These are phyloP conservation scores for Sinohyriopsis cumingii DNA, from an alignment of 2,888 invertebrate genomes.

Conservation along the genomic window DNA sequence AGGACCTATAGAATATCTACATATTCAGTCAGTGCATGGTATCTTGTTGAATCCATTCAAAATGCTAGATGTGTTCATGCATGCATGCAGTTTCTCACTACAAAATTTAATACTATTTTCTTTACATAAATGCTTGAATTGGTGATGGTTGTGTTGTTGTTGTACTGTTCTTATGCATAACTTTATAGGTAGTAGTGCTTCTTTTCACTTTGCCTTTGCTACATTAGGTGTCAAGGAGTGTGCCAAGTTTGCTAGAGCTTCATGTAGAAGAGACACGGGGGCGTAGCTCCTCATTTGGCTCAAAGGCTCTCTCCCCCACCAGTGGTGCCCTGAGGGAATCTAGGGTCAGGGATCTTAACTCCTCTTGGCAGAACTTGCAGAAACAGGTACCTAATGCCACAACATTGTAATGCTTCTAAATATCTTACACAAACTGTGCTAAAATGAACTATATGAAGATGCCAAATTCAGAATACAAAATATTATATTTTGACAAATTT, in stretches of 20 bases:
- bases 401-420: too few species aligned
- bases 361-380: slow-evolving; percentile 61
- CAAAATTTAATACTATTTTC: background rate
- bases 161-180: background rate
- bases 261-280: slow-evolving; percentile 36
- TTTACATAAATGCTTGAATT: too few species aligned
- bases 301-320: slow-evolving; percentile 33
- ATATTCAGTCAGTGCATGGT: too few species aligned
- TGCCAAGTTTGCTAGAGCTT: slow-evolving; percentile 47
- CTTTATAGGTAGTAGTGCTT: slow-evolving; percentile 14
- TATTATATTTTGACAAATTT: too few species aligned
- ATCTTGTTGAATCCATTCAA: too few species aligned
- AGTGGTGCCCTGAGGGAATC: slow-evolving; percentile 34
- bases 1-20: too few species aligned
- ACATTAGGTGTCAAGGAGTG: slow-evolving; percentile 38
- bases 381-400: slow-evolving; percentile 47
- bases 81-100: slow-evolving; percentile 1
- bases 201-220: slow-evolving; percentile 8
- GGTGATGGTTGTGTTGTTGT: too few species aligned
- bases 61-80: too few species aligned
- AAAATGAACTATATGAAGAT: too few species aligned
- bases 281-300: slow-evolving; percentile 49
- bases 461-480: too few species aligned
- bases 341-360: slow-evolving; percentile 51
- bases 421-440: too few species aligned